phyloP scores from a whole-genome alignment of 2,888 invertebrate genomes.

The Eupithecia pulchellata region DNA sequence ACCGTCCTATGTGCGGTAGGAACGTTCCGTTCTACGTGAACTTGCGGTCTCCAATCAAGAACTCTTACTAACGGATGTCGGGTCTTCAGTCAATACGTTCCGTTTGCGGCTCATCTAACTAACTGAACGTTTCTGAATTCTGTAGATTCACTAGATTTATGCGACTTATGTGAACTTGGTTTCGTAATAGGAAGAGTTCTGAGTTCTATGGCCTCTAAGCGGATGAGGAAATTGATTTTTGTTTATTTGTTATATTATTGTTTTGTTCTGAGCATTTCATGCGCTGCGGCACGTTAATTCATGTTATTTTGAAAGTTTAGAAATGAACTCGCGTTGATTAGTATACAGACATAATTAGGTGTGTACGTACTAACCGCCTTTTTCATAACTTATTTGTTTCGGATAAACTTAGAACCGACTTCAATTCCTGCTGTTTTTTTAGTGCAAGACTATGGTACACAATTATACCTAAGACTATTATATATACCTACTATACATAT shows the following conservation, averaged over 20 bases:
- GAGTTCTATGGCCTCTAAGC: neutral
- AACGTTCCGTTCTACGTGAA: constrained; percentile 8
- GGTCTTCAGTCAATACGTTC: constrained; percentile 23
- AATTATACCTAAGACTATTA: too few species aligned
- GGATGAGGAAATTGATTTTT: neutral
- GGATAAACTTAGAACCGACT: too few species aligned
- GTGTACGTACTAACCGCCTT: too few species aligned
- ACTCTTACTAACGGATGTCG: constrained; percentile 12
- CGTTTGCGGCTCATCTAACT: neutral
- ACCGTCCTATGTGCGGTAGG: neutral
- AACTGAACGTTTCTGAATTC: neutral
- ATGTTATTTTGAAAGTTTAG: too few species aligned
- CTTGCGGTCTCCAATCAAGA: constrained; percentile 15
- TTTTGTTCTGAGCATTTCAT: too few species aligned
- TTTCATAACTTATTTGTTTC: too few species aligned
- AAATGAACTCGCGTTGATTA: too few species aligned
- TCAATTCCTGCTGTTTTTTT: too few species aligned
- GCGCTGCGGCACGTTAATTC: too few species aligned
- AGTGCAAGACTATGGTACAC: too few species aligned
- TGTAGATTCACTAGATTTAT: neutral
- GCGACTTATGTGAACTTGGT: neutral
- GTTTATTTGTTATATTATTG: neutral
- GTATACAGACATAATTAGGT: too few species aligned
- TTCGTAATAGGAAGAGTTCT: neutral
- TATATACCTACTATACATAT: too few species aligned